Conservation (phyloP, 2,888 invertebrate species). For the Xestia xanthographa region DNA sequence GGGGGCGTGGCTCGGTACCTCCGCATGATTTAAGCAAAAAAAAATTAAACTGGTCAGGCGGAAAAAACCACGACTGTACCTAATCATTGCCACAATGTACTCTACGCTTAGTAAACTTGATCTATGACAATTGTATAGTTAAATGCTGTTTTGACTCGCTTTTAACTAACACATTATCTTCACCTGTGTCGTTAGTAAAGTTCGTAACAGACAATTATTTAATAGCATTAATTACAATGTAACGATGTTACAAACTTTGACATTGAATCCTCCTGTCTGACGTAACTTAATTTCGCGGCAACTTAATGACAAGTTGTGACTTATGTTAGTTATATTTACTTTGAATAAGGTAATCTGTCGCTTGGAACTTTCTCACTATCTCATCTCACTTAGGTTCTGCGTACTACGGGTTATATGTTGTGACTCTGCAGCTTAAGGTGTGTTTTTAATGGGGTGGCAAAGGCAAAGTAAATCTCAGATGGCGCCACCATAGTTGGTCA, state of each 20-base stretch:
- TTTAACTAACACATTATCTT: slow-evolving; percentile 59
- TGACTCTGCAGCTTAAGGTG: not conserved
- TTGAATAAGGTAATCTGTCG: slow-evolving; percentile 43
- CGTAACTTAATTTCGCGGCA: slow-evolving; percentile 58
- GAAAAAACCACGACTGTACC: too few species aligned
- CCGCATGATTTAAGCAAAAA: too few species aligned
- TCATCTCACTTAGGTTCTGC: slow-evolving; percentile 11
- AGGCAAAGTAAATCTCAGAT: too few species aligned
- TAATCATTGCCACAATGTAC: not conserved
- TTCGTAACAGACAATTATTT: slow-evolving; percentile 58
- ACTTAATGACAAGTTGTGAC: slow-evolving; percentile 62
- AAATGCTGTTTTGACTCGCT: slow-evolving; percentile 29
- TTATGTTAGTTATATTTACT: slow-evolving; percentile 50
- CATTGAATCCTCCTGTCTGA: slow-evolving; percentile 55
- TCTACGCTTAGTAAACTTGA: too few species aligned
- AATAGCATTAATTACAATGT: slow-evolving; percentile 61
- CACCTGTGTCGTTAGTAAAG: slow-evolving; percentile 61
- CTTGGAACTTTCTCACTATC: slow-evolving; percentile 40
- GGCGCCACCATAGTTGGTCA: too few species aligned
- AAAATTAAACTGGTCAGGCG: too few species aligned
- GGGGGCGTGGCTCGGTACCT: too few species aligned
- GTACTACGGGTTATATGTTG: not conserved
- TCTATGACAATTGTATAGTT: not conserved
- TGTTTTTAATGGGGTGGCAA: too few species aligned
- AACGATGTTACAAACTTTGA: slow-evolving; percentile 63